Conservation (phyloP, 2,888 invertebrate genomes). For the Protodeltote pygarga region DNA sequence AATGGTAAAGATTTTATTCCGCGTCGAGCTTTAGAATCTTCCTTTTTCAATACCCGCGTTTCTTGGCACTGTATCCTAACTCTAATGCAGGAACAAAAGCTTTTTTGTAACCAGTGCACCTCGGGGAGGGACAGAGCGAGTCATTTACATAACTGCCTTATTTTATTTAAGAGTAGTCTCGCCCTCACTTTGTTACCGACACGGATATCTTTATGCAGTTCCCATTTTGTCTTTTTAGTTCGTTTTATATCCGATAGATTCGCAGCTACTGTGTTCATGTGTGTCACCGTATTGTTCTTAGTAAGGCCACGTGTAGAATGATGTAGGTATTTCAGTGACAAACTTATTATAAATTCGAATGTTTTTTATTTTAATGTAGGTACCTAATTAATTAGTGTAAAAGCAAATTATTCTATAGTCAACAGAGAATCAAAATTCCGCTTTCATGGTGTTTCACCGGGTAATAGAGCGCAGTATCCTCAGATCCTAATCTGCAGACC, state of each 20-base stretch:
- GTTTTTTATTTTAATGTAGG: no score
- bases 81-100: slow-evolving; percentile 64
- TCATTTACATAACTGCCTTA: slow-evolving; percentile 82
- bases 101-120: slow-evolving; percentile 71
- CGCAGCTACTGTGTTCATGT: slow-evolving; percentile 41
- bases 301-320: slow-evolving; percentile 32
- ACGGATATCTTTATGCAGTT: slow-evolving; percentile 72
- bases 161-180: slow-evolving; percentile 70
- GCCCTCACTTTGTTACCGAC: slow-evolving; percentile 65
- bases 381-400: no score
- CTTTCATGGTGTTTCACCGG: no score
- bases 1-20: no score
- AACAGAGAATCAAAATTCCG: no score
- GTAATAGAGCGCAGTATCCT: no score
- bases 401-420: no score
- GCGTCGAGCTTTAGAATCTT: no score
- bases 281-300: slow-evolving; percentile 44
- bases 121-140: slow-evolving; percentile 59
- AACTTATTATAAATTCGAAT: no score
- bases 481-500: no score
- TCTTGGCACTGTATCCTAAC: slow-evolving; percentile 18
- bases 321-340: background rate
- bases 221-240: slow-evolving; percentile 47
- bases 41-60: slow-evolving; percentile 8
- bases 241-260: slow-evolving; percentile 43